These are phyloP conservation scores for Drosophila multiciliata DNA, from an alignment of 2,888 invertebrate genomes.

Conservation along the genomic window DNA sequence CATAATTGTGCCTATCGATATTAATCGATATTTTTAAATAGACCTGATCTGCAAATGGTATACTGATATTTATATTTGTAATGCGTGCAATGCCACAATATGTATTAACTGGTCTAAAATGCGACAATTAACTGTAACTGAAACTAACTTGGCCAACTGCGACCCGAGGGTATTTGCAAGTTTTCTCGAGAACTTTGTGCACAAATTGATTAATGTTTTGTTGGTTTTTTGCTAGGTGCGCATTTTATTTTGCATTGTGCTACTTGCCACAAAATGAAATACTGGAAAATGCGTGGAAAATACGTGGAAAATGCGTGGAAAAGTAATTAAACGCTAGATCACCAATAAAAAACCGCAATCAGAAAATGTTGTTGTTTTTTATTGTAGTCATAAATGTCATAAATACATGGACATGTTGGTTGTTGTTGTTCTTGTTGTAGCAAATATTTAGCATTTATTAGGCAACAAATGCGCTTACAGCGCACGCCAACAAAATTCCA, in stretches of 20 bases:
- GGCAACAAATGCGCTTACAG: conserved; percentile 52
- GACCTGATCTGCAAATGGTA: not conserved
- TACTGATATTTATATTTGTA: not conserved
- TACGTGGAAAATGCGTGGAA: not conserved
- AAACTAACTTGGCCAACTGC: conserved; percentile 34
- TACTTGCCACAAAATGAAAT: conserved; percentile 40
- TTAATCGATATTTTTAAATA: not conserved
- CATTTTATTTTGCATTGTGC: conserved; percentile 55
- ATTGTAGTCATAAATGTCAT: not conserved
- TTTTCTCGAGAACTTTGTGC: conserved; percentile 16
- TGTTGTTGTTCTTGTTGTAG: conserved; percentile 15
- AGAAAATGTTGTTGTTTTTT: conserved; percentile 7
- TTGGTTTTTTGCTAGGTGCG: conserved; percentile 30
- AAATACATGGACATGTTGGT: not conserved
- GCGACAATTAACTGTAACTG: not conserved
- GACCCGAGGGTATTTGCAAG: conserved; percentile 11
- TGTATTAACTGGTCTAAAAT: not conserved
- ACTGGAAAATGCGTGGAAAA: not conserved
- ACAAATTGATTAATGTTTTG: conserved; percentile 21
- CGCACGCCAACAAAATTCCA: conserved; percentile 19
- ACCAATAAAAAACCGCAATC: conserved; percentile 45
- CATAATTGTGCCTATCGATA: not conserved
- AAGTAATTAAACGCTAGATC: conserved; percentile 43
- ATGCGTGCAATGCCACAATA: not conserved
- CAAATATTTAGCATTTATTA: conserved; percentile 38